phyloP scores from a whole-genome alignment of 2,888 invertebrate species.

The Mesorhabditis spiculigera region DNA sequence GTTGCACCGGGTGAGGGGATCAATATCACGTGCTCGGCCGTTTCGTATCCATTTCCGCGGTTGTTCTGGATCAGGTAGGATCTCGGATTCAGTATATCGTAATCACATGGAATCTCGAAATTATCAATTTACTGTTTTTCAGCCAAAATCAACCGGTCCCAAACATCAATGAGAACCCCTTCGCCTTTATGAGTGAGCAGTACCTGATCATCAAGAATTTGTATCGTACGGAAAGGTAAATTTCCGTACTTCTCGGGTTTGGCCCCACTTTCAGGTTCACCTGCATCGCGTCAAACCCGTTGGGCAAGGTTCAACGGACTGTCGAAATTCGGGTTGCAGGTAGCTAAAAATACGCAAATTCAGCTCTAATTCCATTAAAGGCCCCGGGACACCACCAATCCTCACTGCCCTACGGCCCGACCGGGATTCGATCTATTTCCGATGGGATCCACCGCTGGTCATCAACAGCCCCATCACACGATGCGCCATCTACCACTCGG shows the following conservation, averaged over 20 bases:
- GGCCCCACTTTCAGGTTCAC: neutral
- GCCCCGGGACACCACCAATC: slow-evolving; percentile 3
- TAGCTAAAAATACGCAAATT: neutral
- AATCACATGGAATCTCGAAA: too few species aligned
- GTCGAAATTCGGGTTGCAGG: neutral
- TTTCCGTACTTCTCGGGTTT: neutral
- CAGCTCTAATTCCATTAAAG: neutral
- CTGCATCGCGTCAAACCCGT: neutral
- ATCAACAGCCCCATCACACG: neutral
- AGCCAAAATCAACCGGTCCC: neutral
- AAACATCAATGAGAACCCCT: neutral
- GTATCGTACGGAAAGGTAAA: neutral
- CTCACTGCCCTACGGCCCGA: neutral
- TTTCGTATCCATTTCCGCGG: neutral
- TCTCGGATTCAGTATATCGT: neutral
- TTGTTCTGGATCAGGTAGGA: neutral
- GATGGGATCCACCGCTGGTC: slow-evolving; percentile 1
- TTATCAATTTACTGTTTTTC: too few species aligned
- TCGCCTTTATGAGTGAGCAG: neutral
- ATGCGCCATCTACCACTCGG: slow-evolving; percentile 4
- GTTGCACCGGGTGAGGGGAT: neutral
- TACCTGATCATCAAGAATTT: slow-evolving; percentile 1
- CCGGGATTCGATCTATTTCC: neutral
- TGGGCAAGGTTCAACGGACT: neutral
- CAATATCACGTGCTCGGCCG: neutral